A percentile compares a stretch with the other conserved stretches of the same genome.
phyloP scores from a whole-genome alignment of 2,797 vertebrate genomes.

The Aplochiton taeniatus region DNA sequence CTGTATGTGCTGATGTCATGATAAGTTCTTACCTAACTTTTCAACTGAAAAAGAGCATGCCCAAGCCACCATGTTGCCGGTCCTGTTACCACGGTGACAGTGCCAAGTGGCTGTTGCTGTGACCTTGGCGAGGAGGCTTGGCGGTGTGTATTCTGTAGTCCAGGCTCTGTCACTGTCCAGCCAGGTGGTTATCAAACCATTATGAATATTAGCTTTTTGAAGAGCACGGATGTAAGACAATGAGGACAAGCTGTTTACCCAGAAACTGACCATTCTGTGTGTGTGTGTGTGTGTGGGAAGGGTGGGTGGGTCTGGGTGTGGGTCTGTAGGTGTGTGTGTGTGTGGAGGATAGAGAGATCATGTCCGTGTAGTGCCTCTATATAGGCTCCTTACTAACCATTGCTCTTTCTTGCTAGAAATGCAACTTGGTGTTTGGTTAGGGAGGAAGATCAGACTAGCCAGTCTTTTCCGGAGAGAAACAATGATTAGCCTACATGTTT shows the following conservation, averaged over 20 bases:
- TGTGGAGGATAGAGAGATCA: background rate
- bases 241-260: slow-evolving; percentile 11
- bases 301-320: background rate
- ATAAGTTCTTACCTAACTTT: background rate
- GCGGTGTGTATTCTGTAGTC: slow-evolving; percentile 24
- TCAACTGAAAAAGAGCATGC: slow-evolving; percentile 39
- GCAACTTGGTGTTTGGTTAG: background rate
- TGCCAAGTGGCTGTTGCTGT: slow-evolving; percentile 43
- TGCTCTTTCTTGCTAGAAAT: background rate
- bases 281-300: background rate
- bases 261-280: background rate
- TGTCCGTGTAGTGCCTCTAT: background rate
- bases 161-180: slow-evolving; percentile 40
- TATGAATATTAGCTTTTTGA: slow-evolving; percentile 11
- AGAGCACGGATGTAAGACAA: slow-evolving; percentile 9
- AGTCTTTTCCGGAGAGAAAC: too few species aligned
- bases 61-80: slow-evolving; percentile 30
- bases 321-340: background rate
- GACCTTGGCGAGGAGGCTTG: slow-evolving; percentile 51
- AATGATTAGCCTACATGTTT: background rate
- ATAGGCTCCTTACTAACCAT: background rate
- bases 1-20: slow-evolving; percentile 9
- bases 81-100: slow-evolving; percentile 67
- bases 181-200: slow-evolving; percentile 22
- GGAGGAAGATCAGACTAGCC: background rate